A percentile compares a stretch with the other conserved stretches of the same genome.
Evolutionary conservation across 1,140 invertebrate genomes (phyloP).

Genomic region (Probaryconus sp.): DNA sequence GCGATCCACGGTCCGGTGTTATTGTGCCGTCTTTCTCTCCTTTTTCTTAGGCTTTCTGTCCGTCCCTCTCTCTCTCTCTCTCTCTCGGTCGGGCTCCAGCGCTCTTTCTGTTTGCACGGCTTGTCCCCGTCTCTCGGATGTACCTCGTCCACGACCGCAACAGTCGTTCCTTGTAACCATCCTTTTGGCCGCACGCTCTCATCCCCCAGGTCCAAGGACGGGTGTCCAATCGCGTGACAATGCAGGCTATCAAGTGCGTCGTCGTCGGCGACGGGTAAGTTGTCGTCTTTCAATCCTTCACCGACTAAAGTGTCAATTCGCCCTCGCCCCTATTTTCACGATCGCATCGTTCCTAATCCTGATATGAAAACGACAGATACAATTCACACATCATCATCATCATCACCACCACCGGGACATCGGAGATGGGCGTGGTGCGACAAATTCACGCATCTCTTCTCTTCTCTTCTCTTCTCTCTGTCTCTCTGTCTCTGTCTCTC

Average conservation of each 20-base stretch:
- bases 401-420: too few species aligned
- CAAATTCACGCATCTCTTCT: too few species aligned
- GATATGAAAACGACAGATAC: too few species aligned
- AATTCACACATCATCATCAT: too few species aligned
- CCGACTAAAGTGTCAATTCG: too few species aligned
- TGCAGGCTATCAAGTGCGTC: slow-evolving; percentile 97
- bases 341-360: slow-evolving; percentile 5
- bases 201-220: background rate
- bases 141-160: slow-evolving; percentile 6
- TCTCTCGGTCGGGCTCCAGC: background rate
- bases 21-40: background rate
- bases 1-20: too few species aligned
- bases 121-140: slow-evolving; percentile 12
- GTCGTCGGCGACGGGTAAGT: slow-evolving; percentile 96
- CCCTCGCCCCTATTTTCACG: slow-evolving; percentile 2
- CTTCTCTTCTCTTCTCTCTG: too few species aligned
- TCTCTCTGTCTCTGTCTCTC: too few species aligned
- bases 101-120: background rate
- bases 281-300: background rate
- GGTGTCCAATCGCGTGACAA: slow-evolving; percentile 66
- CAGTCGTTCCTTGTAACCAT: slow-evolving; percentile 10
- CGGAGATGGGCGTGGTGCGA: too few species aligned
- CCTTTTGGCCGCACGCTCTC: background rate
- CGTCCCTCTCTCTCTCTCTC: background rate
- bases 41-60: background rate